A percentile compares a stretch with the other conserved stretches of the same genome.
These are phyloP conservation scores for Dromaius novaehollandiae DNA, from an alignment of 2,113 vertebrate species.

Conservation along the genomic window DNA sequence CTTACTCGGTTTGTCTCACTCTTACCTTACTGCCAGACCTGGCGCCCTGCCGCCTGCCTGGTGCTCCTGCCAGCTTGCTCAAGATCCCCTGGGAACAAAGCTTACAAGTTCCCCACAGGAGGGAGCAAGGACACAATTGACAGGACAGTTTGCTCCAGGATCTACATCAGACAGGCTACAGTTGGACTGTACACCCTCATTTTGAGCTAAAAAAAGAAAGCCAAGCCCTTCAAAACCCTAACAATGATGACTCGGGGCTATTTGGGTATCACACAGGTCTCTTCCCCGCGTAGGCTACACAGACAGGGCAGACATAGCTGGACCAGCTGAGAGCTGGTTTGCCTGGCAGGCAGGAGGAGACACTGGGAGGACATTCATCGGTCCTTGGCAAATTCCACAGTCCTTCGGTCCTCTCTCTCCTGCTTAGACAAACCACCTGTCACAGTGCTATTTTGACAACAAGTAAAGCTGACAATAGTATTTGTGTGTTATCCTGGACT, in stretches of 20 bases:
- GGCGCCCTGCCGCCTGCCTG: not conserved
- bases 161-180: no score
- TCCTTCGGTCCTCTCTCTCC: not conserved
- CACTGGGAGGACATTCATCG: not conserved
- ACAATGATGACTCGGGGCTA: not conserved
- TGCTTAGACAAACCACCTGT: not conserved
- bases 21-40: not conserved
- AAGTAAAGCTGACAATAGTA: not conserved
- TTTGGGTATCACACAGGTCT: not conserved
- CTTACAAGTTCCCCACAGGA: not conserved
- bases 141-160: not conserved
- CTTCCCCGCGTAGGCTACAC: no score
- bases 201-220: not conserved
- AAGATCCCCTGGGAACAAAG: not conserved
- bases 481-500: not conserved
- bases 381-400: not conserved
- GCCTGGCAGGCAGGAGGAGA: not conserved
- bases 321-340: not conserved
- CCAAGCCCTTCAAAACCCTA: not conserved
- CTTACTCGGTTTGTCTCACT: not conserved
- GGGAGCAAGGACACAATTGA: not conserved
- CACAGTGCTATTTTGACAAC: not conserved
- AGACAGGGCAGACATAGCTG: no score
- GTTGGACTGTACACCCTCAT: not conserved
- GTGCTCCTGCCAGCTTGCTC: not conserved